Conservation (phyloP, 2,797 vertebrate genomes). For the Myripristis jacobus region DNA sequence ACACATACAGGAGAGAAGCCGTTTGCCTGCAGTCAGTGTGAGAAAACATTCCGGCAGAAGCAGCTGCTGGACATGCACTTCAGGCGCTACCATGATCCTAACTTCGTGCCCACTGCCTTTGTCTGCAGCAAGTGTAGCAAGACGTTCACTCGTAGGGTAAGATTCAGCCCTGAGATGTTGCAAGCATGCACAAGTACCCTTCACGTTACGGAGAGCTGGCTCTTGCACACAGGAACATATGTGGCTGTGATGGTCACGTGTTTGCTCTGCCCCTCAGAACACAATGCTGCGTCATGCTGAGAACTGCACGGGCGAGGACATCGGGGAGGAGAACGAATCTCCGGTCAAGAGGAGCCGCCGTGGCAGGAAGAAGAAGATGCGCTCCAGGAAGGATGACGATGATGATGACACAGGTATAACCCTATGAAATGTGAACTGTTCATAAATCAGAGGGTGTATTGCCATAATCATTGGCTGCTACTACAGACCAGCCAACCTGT, state of each 20-base stretch:
- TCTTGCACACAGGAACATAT: not conserved
- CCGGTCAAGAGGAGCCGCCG: conserved; percentile 90
- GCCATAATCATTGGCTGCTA: not conserved
- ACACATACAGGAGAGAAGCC: conserved; percentile 99
- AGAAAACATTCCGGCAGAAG: conserved; percentile 98
- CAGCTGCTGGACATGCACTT: conserved; percentile 99
- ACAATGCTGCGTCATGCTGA: conserved; percentile 97
- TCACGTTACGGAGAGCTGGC: not conserved
- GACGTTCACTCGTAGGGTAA: conserved; percentile 96
- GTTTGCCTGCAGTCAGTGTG: conserved; percentile 96
- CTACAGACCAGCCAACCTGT: too few relatives aligned
- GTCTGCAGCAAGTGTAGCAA: conserved; percentile 95
- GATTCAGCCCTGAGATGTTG: not conserved
- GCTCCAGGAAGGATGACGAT: conserved; percentile 90
- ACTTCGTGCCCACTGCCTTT: conserved; percentile 95
- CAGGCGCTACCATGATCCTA: conserved; percentile 97
- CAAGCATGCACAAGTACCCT: too few relatives aligned
- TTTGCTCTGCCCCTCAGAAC: conserved; percentile 82
- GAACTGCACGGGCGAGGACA: conserved; percentile 88
- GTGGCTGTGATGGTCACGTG: not conserved
- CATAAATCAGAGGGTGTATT: not conserved
- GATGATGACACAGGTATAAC: conserved; percentile 71
- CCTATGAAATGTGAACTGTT: not conserved
- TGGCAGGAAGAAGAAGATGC: conserved; percentile 96
- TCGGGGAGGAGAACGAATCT: conserved; percentile 89